Conservation (phyloP, 2,888 invertebrate genomes). For the Lypha dubia region DNA sequence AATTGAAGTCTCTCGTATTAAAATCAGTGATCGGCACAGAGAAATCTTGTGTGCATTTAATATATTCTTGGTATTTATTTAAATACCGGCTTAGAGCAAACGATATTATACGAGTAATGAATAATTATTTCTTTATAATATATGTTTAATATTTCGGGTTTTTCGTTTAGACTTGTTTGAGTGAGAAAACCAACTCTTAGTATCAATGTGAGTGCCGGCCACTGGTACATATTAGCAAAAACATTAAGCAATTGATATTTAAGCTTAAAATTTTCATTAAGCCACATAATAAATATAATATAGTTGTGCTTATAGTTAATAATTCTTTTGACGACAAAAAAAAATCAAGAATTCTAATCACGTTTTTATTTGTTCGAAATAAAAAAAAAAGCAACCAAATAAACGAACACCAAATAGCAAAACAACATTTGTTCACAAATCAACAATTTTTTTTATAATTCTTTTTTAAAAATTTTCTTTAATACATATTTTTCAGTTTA, state of each 20-base stretch:
- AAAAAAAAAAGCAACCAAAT: slow-evolving; percentile 7
- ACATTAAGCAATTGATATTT: background rate
- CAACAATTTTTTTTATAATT: background rate
- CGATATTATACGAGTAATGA: background rate
- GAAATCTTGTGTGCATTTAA: too few relatives aligned
- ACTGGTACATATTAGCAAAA: background rate
- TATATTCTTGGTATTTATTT: too few relatives aligned
- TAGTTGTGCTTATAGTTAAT: too few relatives aligned
- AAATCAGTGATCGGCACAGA: too few relatives aligned
- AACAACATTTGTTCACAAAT: background rate
- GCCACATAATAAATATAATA: slow-evolving; percentile 6
- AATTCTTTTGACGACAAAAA: background rate
- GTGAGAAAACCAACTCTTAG: background rate
- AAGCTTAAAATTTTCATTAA: slow-evolving; percentile 19
- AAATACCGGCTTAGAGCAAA: too few relatives aligned
- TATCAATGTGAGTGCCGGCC: too few relatives aligned
- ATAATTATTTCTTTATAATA: background rate
- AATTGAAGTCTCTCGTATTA: too few relatives aligned
- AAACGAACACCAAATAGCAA: background rate
- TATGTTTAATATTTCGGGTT: background rate
- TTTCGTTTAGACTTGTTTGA: background rate
- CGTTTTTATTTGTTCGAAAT: slow-evolving; percentile 28
- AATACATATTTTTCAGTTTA: background rate
- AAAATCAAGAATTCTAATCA: slow-evolving; percentile 20
- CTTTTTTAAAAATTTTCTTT: background rate